Conservation (phyloP, 2,113 vertebrate genomes). For the Glareola pratincola region DNA sequence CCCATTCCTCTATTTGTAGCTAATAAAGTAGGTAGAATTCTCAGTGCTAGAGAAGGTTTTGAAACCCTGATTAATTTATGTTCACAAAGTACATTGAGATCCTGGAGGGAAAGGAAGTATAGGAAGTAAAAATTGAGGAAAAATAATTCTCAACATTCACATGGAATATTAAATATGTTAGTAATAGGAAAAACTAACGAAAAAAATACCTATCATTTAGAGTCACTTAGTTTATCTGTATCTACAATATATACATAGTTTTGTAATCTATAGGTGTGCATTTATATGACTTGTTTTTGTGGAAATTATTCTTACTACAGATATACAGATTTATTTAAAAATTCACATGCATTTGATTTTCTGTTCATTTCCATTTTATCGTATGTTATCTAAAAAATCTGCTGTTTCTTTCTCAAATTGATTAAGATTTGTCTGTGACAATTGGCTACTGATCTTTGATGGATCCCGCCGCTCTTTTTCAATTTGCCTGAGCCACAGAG, state of each 20-base stretch:
- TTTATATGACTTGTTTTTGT: background rate
- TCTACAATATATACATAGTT: rapidly evolving
- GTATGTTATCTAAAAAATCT: background rate
- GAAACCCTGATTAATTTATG: background rate
- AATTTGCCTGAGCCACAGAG: background rate
- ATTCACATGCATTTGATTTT: background rate
- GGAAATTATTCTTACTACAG: background rate
- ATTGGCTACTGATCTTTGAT: background rate
- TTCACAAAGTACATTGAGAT: background rate
- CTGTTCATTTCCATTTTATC: background rate
- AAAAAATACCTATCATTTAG: background rate
- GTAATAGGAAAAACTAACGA: background rate
- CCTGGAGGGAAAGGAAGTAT: background rate
- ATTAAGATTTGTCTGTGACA: background rate
- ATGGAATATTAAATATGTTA: background rate
- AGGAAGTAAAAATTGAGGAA: background rate
- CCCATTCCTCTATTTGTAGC: background rate
- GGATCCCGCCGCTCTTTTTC: background rate
- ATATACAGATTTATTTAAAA: background rate
- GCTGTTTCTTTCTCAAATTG: background rate
- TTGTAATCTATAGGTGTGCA: background rate
- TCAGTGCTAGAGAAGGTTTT: background rate
- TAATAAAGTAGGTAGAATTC: background rate
- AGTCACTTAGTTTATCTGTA: background rate
- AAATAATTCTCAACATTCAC: background rate